Percentiles rank a stretch among this genome's conserved stretches.
These are phyloP conservation scores for Epirrhoe tristata DNA, from an alignment of 2,888 invertebrate species.

Conservation along the genomic window DNA sequence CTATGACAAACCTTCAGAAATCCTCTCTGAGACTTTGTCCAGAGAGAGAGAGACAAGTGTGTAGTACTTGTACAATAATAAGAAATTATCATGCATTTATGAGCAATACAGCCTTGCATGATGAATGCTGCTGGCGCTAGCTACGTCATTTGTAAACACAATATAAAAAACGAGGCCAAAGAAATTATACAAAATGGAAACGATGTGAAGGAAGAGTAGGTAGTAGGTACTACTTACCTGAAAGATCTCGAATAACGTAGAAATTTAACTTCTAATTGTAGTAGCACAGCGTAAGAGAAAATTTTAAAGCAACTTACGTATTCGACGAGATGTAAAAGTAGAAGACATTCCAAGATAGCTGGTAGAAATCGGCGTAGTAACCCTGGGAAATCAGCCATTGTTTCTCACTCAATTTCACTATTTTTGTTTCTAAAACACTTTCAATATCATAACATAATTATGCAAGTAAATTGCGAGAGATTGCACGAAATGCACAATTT, in stretches of 20 bases:
- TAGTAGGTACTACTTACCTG: too few species aligned
- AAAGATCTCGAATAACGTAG: background rate
- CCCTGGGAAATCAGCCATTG: conserved; percentile 64
- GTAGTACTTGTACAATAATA: too few species aligned
- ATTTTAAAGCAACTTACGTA: conserved; percentile 62
- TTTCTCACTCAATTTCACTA: conserved; percentile 59
- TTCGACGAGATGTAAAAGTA: conserved; percentile 64
- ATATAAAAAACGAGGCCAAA: background rate
- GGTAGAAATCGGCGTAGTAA: conserved; percentile 62
- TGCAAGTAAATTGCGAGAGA: conserved; percentile 22
- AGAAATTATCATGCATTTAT: background rate
- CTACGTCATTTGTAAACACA: background rate
- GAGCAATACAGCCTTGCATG: background rate
- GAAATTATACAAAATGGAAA: conserved; percentile 1
- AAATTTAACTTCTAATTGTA: background rate
- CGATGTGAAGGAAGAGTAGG: background rate
- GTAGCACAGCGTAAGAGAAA: conserved; percentile 34
- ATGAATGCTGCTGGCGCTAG: background rate
- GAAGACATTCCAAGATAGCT: conserved; percentile 65
- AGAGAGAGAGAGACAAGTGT: too few species aligned
- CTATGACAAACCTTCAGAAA: background rate
- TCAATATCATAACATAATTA: conserved; percentile 70
- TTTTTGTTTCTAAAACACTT: conserved; percentile 49
- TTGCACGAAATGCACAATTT: conserved; percentile 16
- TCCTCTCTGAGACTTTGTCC: background rate